A percentile compares a stretch with the other conserved stretches of the same genome.
Conservation (phyloP, 2,113 vertebrate genomes). For the Syrrhaptes paradoxus region DNA sequence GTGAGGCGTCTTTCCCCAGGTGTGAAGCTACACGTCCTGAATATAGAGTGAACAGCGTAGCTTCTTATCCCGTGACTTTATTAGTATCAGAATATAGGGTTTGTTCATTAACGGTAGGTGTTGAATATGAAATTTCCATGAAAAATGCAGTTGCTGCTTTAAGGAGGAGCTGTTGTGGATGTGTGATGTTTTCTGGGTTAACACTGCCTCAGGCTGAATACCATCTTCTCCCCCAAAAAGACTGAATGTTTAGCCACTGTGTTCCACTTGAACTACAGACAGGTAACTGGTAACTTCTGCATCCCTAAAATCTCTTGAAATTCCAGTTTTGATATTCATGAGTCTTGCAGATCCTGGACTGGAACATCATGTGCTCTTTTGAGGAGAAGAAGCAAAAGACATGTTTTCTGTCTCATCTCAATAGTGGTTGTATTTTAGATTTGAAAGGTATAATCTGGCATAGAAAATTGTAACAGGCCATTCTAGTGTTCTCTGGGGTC, state of each 20-base stretch:
- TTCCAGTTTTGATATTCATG: not conserved
- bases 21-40: not conserved
- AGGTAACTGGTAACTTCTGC: not conserved
- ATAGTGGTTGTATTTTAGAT: not conserved
- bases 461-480: not conserved
- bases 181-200: not conserved
- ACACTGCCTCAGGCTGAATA: not conserved
- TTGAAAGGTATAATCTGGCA: not conserved
- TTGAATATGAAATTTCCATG: not conserved
- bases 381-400: not conserved
- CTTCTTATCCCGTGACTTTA: not conserved
- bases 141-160: not conserved
- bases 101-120: not conserved
- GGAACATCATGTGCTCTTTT: not conserved
- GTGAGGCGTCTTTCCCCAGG: not conserved
- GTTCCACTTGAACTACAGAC: not conserved
- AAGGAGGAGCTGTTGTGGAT: not conserved
- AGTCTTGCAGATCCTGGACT: not conserved
- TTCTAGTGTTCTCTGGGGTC: not conserved
- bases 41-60: accelerated
- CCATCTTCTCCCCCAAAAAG: not conserved
- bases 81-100: not conserved
- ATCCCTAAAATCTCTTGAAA: not conserved
- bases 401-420: not conserved
- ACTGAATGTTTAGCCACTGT: not conserved